A percentile compares a stretch with the other conserved stretches of the same genome.
Conservation (phyloP, 2,113 vertebrate genomes). For the Vulpes lagopus region DNA sequence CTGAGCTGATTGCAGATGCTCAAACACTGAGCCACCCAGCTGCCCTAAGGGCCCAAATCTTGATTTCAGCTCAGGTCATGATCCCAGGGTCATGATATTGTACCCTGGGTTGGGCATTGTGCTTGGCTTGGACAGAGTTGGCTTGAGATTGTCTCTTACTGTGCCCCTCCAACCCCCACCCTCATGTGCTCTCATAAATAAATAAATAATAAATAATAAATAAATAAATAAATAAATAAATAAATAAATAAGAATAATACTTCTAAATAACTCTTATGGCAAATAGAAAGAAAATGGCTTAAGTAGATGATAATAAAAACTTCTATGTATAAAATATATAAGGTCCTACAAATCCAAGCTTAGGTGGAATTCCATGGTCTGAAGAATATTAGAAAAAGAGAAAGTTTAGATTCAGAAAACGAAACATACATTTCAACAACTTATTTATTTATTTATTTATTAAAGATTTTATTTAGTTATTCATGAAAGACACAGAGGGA, state of each 20-base stretch:
- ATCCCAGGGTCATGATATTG: no score
- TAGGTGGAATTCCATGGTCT: background rate
- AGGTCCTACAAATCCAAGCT: background rate
- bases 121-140: background rate
- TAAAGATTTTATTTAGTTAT: no score
- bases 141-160: background rate
- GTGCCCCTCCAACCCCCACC: no score
- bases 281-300: background rate
- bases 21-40: no score
- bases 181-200: background rate
- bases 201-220: background rate
- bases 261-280: background rate
- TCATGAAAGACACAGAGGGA: no score
- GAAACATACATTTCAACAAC: background rate
- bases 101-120: background rate
- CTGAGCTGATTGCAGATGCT: no score
- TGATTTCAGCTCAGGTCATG: no score
- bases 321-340: background rate
- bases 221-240: background rate
- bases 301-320: background rate
- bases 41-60: no score
- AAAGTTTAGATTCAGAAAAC: background rate
- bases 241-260: background rate
- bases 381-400: background rate
- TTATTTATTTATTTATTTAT: no score